Percentiles rank a stretch among this genome's conserved stretches.
Conservation (phyloP, 2,888 invertebrate genomes). For the Hermaeophaga mercurialis region DNA sequence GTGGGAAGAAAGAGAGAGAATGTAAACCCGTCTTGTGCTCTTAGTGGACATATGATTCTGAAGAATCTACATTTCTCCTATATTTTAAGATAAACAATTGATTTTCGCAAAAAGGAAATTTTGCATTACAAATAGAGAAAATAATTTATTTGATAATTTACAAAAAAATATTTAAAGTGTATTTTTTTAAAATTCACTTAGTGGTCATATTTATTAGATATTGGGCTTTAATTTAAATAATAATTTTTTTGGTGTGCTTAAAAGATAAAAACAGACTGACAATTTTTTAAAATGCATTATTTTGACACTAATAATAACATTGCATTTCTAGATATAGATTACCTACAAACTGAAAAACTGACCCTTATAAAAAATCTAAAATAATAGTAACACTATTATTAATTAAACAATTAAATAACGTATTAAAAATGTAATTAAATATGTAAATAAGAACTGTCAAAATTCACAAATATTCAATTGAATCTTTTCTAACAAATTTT, state of each 20-base stretch:
- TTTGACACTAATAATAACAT: too few species aligned
- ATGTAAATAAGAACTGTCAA: too few species aligned
- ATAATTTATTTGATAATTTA: background rate
- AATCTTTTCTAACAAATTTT: too few species aligned
- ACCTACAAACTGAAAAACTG: too few species aligned
- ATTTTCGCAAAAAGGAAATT: conserved; percentile 25
- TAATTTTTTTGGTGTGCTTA: background rate
- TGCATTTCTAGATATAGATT: too few species aligned
- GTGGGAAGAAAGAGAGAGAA: conserved; percentile 33
- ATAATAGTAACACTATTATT: too few species aligned
- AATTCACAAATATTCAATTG: too few species aligned
- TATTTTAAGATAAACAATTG: background rate
- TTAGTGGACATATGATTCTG: conserved; percentile 32
- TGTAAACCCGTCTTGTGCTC: conserved; percentile 19
- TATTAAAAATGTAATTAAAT: too few species aligned
- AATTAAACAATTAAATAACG: too few species aligned
- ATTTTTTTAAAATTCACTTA: background rate
- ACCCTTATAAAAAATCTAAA: too few species aligned
- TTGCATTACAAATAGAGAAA: background rate
- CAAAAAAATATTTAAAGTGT: background rate
- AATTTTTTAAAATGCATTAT: too few species aligned
- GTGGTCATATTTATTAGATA: background rate
- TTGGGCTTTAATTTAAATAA: background rate
- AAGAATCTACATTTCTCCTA: conserved; percentile 34
- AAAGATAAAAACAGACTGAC: too few species aligned